These are phyloP conservation scores for Ailurus styani DNA, from an alignment of 2,113 vertebrate genomes.

Conservation along the genomic window DNA sequence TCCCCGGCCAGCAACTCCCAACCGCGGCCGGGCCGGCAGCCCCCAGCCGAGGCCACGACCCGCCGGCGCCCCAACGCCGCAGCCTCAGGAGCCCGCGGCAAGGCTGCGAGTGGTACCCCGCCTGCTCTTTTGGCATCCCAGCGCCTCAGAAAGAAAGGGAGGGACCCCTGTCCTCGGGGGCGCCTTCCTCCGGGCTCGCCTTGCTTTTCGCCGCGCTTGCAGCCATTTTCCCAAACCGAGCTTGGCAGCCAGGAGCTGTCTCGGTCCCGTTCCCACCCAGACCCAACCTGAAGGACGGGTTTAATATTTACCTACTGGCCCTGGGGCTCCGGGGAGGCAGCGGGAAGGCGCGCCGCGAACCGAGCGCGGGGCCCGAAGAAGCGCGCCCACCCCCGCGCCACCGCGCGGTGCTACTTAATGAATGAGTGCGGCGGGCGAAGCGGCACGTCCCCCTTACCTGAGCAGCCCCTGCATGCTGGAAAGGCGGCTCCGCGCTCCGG, in stretches of 20 bases:
- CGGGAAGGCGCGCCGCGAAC: conserved; percentile 25
- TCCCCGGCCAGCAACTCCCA: neutral
- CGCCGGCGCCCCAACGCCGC: neutral
- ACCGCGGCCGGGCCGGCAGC: neutral
- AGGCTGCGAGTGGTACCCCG: neutral
- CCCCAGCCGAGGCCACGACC: neutral
- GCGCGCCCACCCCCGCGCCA: conserved; percentile 57
- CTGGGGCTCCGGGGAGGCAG: conserved; percentile 24
- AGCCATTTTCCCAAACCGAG: conserved; percentile 71
- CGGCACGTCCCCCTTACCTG: conserved; percentile 76
- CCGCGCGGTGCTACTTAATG: conserved; percentile 42
- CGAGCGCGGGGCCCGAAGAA: neutral
- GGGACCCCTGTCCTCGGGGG: conserved; percentile 26
- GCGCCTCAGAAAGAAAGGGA: conserved; percentile 41
- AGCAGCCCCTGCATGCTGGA: conserved; percentile 76
- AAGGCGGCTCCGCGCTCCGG: conserved; percentile 60
- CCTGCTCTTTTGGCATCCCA: neutral
- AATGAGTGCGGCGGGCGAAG: conserved; percentile 36
- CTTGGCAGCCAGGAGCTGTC: conserved; percentile 45
- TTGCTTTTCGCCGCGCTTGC: conserved; percentile 55
- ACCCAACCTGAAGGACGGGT: conserved; percentile 75
- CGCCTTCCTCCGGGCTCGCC: conserved; percentile 40
- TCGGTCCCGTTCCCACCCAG: conserved; percentile 70
- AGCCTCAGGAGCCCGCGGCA: neutral
- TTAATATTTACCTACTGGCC: conserved; percentile 68